Conservation (phyloP, 2,888 invertebrate species). For the Aradus depressus region DNA sequence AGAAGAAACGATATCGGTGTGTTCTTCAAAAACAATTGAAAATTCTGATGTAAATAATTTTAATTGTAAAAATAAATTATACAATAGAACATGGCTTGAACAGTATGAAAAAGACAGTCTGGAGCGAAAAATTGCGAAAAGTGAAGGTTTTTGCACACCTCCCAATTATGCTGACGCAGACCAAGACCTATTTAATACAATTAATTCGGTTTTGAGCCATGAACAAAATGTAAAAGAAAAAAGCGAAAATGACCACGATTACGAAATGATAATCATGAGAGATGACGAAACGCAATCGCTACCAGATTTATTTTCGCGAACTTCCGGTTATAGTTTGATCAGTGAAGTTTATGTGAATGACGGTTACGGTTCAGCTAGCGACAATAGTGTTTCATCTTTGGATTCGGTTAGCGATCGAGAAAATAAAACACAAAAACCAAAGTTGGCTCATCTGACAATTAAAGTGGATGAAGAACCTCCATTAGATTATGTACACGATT, state of each 20-base stretch:
- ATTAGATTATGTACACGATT: constrained; percentile 45
- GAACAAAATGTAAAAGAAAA: constrained; percentile 4
- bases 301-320: constrained; percentile 40
- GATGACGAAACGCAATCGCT: constrained; percentile 35
- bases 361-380: constrained; percentile 43
- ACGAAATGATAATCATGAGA: constrained; percentile 35
- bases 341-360: constrained; percentile 71
- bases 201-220: constrained; percentile 5
- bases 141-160: constrained; percentile 40
- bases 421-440: constrained; percentile 34
- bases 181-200: constrained; percentile 33
- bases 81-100: constrained; percentile 4
- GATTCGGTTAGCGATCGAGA: constrained; percentile 25
- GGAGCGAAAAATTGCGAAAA: constrained; percentile 37
- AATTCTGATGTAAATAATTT: no score
- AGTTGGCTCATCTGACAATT: constrained; percentile 70
- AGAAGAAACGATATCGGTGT: no score
- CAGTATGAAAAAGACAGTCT: constrained; percentile 66
- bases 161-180: constrained; percentile 52
- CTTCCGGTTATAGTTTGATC: constrained; percentile 53
- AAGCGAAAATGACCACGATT: constrained; percentile 37
- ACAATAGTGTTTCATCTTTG: constrained; percentile 42
- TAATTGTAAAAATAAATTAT: no score
- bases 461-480: constrained; percentile 66
- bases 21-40: no score